These are phyloP conservation scores for Tetropium fuscum DNA, from an alignment of 2,888 invertebrate genomes.

Conservation along the genomic window DNA sequence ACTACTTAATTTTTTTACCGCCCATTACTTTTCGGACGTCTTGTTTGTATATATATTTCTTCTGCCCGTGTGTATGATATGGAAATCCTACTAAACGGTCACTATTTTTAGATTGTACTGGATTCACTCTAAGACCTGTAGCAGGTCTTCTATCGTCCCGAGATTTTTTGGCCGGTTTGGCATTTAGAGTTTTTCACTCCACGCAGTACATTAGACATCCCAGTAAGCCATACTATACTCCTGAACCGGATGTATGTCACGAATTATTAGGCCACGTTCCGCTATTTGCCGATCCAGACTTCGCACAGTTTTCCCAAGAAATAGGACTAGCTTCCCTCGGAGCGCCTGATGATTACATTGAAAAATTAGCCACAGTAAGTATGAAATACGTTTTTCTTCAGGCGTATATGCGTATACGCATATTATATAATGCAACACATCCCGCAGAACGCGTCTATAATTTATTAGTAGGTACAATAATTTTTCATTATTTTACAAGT, in stretches of 20 bases:
- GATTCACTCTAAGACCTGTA: constrained; percentile 96
- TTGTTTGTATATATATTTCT: too few species aligned
- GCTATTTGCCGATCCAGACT: constrained; percentile 93
- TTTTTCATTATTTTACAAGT: too few species aligned
- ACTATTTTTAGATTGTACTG: constrained; percentile 90
- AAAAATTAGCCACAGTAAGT: constrained; percentile 92
- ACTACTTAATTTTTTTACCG: too few species aligned
- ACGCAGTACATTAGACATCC: constrained; percentile 98
- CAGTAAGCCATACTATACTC: constrained; percentile 95
- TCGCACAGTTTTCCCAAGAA: constrained; percentile 98
- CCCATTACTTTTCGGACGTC: too few species aligned
- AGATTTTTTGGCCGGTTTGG: constrained; percentile 98
- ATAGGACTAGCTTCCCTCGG: constrained; percentile 97
- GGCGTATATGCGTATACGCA: background rate
- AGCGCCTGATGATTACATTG: constrained; percentile 96
- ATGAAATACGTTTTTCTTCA: background rate
- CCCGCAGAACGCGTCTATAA: too few species aligned
- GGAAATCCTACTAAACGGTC: too few species aligned
- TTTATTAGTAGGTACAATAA: too few species aligned
- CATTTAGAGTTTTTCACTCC: constrained; percentile 98
- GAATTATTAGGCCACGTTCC: constrained; percentile 97
- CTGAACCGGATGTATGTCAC: constrained; percentile 98
- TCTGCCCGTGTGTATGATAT: too few species aligned
- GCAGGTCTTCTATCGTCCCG: constrained; percentile 97
- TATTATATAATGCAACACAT: too few species aligned